Evolutionary conservation across 2,113 vertebrate genomes (phyloP), one percentile per base, ranked within the genome.

Genomic region (Mungos mungo): DNA sequence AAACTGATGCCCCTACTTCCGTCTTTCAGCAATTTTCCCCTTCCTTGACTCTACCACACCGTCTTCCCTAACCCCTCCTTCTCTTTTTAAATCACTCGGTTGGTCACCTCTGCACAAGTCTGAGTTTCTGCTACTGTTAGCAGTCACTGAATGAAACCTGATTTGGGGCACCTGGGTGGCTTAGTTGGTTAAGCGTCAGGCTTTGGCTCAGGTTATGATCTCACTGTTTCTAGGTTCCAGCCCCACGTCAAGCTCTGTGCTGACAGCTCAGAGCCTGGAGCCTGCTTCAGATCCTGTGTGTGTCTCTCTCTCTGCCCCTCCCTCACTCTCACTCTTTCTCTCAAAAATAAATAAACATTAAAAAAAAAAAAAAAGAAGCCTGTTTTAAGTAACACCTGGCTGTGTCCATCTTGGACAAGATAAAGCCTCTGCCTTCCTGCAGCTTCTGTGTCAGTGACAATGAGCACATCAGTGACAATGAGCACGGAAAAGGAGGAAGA

Each of bases 1-100:
- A 8, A 14, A 68, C 21, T 52, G 71, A 18, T 18, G 8, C 33
- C n/a, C 45, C 5, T 3, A 7, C 3, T 16, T 63, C n/a, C 50
- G 9, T 27, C 2, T 63, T 33, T 74, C 41, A 74, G 50, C 41
- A 5, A 47, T 16, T 38, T 29, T 88, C 54, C 88, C 12, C 29
- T 52, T 35, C 23, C 19, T 7, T 29, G 27, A 27, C 19, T 41
- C 10, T 3, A 3, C 13, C 15, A 4, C 13, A 2, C 9, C 8
- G 12, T 0, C 13, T 3, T 3, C 25, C 1, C 57, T 1, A n/a
- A 25, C 25, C 18, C 63, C 33, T 35, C 3, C 0, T 33, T 66
- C 27, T 60, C 50, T 29, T 66, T 76, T 85, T 66, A 13, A 27
- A 41, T 76, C 1, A 3, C 29, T 11, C 0, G 3, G 3, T 11